A percentile compares a stretch with the other conserved stretches of the same genome.
phyloP scores from a whole-genome alignment of 2,888 invertebrate species.

The Eudemis profundana region DNA sequence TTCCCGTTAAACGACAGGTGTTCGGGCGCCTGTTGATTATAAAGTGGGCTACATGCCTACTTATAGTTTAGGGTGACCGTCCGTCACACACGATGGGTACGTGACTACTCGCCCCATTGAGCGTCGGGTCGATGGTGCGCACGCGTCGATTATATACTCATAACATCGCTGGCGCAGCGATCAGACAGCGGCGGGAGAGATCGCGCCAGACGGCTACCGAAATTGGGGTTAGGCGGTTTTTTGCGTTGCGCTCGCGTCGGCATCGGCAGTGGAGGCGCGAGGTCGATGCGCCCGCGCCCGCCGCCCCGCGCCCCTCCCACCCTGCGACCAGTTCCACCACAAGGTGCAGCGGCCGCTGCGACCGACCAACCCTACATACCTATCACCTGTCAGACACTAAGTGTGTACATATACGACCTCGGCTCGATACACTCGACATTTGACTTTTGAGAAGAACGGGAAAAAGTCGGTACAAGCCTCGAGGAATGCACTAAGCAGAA shows the following conservation, averaged over 20 bases:
- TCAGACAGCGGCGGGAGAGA: constrained; percentile 66
- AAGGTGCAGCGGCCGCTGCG: constrained; percentile 79
- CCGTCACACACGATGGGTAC: constrained; percentile 43
- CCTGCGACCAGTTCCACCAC: constrained; percentile 79
- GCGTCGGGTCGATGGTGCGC: constrained; percentile 52
- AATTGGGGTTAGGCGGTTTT: constrained; percentile 81
- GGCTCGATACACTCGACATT: constrained; percentile 49
- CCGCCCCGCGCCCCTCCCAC: constrained; percentile 53
- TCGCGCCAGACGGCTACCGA: constrained; percentile 78
- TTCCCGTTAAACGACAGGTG: constrained; percentile 27
- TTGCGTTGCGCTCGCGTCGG: constrained; percentile 72
- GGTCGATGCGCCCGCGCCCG: constrained; percentile 75
- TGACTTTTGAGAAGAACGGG: constrained; percentile 57
- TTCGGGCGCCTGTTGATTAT: constrained; percentile 11
- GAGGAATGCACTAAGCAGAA: constrained; percentile 7
- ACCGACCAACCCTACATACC: constrained; percentile 75
- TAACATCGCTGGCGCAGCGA: constrained; percentile 48
- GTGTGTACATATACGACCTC: constrained; percentile 68
- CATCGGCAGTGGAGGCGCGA: constrained; percentile 65
- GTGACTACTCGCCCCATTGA: constrained; percentile 50
- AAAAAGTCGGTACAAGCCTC: constrained; percentile 40
- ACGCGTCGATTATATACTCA: constrained; percentile 70
- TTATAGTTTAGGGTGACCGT: constrained; percentile 26
- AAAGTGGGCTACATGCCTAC: constrained; percentile 23
- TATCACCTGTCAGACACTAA: constrained; percentile 83